Percentiles rank a stretch among this genome's conserved stretches.
These are phyloP conservation scores for Enteromius argenteus DNA, from an alignment of 2,797 vertebrate species.

Conservation along the genomic window DNA sequence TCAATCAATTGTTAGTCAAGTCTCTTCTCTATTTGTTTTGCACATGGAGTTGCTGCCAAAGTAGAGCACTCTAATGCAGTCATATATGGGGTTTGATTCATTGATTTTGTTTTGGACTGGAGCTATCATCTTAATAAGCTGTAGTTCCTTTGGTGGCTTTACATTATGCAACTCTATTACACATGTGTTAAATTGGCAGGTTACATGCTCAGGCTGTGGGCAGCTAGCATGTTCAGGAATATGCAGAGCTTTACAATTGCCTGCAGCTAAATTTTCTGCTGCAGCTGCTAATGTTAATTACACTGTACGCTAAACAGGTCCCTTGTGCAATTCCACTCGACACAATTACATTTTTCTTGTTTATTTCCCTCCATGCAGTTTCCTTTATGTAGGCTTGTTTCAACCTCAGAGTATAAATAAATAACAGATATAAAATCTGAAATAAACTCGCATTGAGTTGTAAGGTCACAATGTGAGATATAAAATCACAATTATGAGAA, in stretches of 20 bases:
- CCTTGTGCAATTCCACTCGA: constrained; percentile 5
- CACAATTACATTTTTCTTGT: background rate
- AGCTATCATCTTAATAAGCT: background rate
- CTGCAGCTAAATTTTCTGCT: background rate
- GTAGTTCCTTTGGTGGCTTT: constrained; percentile 1
- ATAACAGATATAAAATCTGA: background rate
- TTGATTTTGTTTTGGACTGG: background rate
- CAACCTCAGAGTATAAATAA: background rate
- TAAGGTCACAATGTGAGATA: background rate
- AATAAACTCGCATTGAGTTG: background rate
- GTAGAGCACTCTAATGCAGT: too few relatives aligned
- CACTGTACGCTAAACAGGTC: constrained; percentile 14
- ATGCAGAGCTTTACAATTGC: background rate
- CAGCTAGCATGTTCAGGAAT: constrained; percentile 10
- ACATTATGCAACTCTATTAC: background rate
- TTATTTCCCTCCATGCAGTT: constrained; percentile 4
- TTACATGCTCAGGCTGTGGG: constrained; percentile 15
- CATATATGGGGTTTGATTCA: background rate
- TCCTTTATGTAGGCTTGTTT: background rate
- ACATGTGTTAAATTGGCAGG: constrained; percentile 1
- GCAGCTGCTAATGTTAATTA: constrained; percentile 33
- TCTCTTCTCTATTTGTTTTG: constrained; percentile 2
- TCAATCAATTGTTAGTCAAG: background rate
- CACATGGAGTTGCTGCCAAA: background rate
- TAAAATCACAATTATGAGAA: background rate